phyloP scores from a whole-genome alignment of 2,113 vertebrate genomes.

The Callospermophilus lateralis region DNA sequence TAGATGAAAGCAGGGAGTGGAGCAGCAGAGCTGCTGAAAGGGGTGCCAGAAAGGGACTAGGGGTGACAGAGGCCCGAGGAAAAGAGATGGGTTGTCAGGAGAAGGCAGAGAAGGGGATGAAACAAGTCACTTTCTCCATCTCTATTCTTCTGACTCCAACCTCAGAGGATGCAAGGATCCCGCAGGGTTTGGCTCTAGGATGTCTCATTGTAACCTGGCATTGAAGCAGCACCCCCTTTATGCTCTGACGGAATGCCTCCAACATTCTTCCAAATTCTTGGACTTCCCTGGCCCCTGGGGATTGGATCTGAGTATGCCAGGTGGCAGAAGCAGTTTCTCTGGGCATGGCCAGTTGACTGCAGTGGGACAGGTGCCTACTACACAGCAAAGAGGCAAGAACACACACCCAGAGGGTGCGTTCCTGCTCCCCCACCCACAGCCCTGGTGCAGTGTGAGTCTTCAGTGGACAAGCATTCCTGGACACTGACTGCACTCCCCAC shows the following conservation, averaged over 20 bases:
- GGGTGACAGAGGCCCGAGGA: neutral
- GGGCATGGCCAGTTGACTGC: neutral
- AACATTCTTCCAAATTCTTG: neutral
- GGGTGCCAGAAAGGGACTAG: too few relatives aligned
- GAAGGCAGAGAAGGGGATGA: neutral
- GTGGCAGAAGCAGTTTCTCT: neutral
- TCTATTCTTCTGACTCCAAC: neutral
- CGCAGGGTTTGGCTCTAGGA: neutral
- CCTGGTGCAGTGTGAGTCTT: accelerated
- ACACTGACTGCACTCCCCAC: neutral
- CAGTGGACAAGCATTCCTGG: too few relatives aligned
- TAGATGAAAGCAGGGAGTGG: neutral
- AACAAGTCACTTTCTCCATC: neutral
- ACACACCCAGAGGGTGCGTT: too few relatives aligned
- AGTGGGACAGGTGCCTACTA: neutral
- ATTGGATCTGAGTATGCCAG: neutral
- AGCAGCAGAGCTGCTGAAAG: neutral
- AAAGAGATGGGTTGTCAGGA: neutral
- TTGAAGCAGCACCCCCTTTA: neutral
- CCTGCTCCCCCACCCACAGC: neutral
- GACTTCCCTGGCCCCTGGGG: neutral
- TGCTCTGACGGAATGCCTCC: neutral
- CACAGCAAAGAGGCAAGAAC: neutral
- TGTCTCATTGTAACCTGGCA: neutral
- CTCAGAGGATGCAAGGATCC: neutral